Base-by-base conservation (phyloP, 2,888 invertebrate genomes). In the Drosophila buzzatii region DNA sequence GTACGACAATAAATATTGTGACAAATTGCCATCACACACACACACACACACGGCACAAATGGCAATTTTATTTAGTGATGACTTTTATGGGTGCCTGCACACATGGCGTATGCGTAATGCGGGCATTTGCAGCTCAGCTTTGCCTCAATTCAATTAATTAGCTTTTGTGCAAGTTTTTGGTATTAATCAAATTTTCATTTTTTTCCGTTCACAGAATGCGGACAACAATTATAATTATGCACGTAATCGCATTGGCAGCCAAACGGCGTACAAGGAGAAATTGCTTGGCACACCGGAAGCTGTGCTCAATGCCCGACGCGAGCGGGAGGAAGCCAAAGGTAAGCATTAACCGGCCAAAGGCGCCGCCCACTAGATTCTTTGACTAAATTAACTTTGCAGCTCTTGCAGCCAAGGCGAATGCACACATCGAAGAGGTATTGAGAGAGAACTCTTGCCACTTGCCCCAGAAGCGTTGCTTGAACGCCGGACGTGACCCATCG, bases 381-480 rank as follows among this genome's bases (percentile, higher is more conserved):
- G 35, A 23, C 52, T 20, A 53, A 37, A 35, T 23, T 18, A 18
- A 20, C 3, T 66, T 51, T 35, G 51, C 20, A 93, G 93, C 85
- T 37, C 2, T 78, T 73, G 27, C 70, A 93, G 93, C 85, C 42
- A 78, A 91, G 55, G 93, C 92, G 56, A 82, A 81, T n/a, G 90
- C 86, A 16, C 92, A 93, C 74, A 83, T 85, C 53, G 83, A 81
- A 16, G 89, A 89, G 53, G 87, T 93, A 7, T 74, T 81, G 27
- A 83, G 73, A 33, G 92, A 92, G 64, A 91, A 91, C 47, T 76
- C 72, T 16, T 93, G 93, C 64, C 88, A 89, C 20, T 56, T 89
- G 82, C 98, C 98, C 0, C 95, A 95, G 76, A 95, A 96, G 14
- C 95, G 96, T 79, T 95, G 98, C 90, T 94, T 97, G 59, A 95